Evolutionary conservation across 2,888 invertebrate genomes (phyloP), one percentile per base, ranked within the genome.

Genomic region (Cancer borealis): DNA sequence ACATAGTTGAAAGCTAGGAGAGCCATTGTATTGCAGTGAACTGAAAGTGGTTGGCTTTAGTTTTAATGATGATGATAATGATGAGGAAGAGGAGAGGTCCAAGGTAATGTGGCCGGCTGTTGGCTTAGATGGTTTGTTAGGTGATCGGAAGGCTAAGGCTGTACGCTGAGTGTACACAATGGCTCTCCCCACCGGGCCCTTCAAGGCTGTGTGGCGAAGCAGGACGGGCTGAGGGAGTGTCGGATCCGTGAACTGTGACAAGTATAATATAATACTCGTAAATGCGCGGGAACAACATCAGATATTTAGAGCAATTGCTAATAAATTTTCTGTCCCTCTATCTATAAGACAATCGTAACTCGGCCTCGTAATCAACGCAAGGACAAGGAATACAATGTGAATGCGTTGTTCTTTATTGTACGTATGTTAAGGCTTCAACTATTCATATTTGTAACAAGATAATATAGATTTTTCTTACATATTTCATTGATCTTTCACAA

Each of bases 81-180:
- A 49, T 49, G 12, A 49, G 6, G 49, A 49, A 49, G 49, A 49
- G 12, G 49, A 3, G 49, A 49, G 17, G 21, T 60, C 60, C 60
- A 4, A 60, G 21, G 21, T 17, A 60, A 60, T 60, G 60, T 26
- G 30, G 17, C 45, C 26, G 46, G 39, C 5, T 88, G 45, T 46
- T 46, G 46, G 39, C 21, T 21, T 60, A 26, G 73, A 26, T 26
- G 73, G n/a, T 73, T 73, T n/a, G 73, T 21, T 73, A 4, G 21
- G 73, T 73, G 73, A 26, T 26, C 26, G 21, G 73, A 73, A 26
- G 26, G 21, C n/a, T 73, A n/a, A 73, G 73, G 73, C 73, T 73
- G 73, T 73, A 26, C 73, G 73, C n/a, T 73, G n/a, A 73, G 73
- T 73, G 73, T 8, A 73, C 73, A 73, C 73, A 73, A 73, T 73